phyloP scores from a whole-genome alignment of 1,140 invertebrate genomes.

The Harpegnathos saltator region DNA sequence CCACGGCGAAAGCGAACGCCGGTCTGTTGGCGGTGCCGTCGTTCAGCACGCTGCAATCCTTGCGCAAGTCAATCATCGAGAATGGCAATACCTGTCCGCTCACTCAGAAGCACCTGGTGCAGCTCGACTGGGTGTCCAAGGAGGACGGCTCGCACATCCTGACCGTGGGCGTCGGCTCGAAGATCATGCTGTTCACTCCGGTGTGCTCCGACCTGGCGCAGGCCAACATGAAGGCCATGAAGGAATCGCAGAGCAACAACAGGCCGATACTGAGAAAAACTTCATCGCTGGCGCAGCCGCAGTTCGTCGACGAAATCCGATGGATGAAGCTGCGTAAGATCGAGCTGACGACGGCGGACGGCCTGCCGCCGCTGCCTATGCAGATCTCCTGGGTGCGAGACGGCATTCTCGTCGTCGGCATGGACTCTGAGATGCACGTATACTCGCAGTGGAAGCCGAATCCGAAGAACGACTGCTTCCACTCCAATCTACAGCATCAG shows the following conservation, averaged over 20 bases:
- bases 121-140: constrained; percentile 99
- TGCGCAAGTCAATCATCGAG: constrained; percentile 95
- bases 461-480: constrained; percentile 85
- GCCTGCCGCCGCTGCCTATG: constrained; percentile 98
- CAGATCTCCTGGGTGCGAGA: constrained; percentile 99
- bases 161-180: constrained; percentile 97
- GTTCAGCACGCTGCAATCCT: constrained; percentile 95
- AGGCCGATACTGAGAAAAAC: constrained; percentile 94
- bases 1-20: constrained; percentile 76
- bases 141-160: constrained; percentile 99
- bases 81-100: constrained; percentile 95
- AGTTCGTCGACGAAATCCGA: constrained; percentile 94
- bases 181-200: constrained; percentile 94
- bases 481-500: constrained; percentile 83
- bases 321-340: constrained; percentile 99
- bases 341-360: constrained; percentile 97
- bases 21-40: constrained; percentile 95
- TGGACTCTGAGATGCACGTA: constrained; percentile 99
- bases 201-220: constrained; percentile 96
- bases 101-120: constrained; percentile 95
- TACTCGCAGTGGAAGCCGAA: constrained; percentile 98
- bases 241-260: constrained; percentile 92
- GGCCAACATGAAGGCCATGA: constrained; percentile 95
- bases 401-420: constrained; percentile 98
- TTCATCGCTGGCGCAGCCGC: constrained; percentile 93